Evolutionary conservation across 64 coral and sea anemone species (phyloP).

Genomic region (Dendronephthya gigantea): DNA sequence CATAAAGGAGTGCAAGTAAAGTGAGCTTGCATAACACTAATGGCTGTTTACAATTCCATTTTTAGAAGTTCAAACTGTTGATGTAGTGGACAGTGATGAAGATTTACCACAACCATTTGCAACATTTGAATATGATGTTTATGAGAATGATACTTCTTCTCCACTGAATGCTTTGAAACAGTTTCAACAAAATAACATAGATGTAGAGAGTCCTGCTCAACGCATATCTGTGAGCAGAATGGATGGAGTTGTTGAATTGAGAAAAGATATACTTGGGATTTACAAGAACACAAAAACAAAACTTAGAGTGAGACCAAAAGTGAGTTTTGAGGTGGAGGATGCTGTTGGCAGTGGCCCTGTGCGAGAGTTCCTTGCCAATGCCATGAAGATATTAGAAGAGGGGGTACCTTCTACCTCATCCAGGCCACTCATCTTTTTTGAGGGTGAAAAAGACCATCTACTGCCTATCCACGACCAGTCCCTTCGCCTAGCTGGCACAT

Average conservation of each 20-base stretch:
- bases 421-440: slow-evolving; percentile 33
- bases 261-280: slow-evolving; percentile 24
- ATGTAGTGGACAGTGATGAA: neutral
- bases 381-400: slow-evolving; percentile 38
- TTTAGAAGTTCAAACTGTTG: neutral
- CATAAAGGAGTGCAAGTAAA: too few relatives aligned
- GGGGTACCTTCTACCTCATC: neutral
- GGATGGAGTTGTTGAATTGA: slow-evolving; percentile 17
- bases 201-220: neutral
- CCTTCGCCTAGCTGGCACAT: slow-evolving; percentile 12
- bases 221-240: slow-evolving; percentile 23
- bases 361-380: slow-evolving; percentile 17
- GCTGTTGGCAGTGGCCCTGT: slow-evolving; percentile 32
- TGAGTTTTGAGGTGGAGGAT: slow-evolving; percentile 39
- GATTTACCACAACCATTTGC: slow-evolving; percentile 3
- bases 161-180: neutral
- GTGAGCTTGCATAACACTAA: too few relatives aligned
- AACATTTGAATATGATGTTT: slow-evolving; percentile 12
- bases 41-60: too few relatives aligned
- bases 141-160: neutral
- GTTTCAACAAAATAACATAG: slow-evolving; percentile 11
- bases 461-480: slow-evolving; percentile 21
- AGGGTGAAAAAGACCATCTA: slow-evolving; percentile 31
- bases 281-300: slow-evolving; percentile 41
- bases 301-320: slow-evolving; percentile 1